Evolutionary conservation across 2,797 vertebrate species (phyloP).

Genomic region (Sus cebifrons): DNA sequence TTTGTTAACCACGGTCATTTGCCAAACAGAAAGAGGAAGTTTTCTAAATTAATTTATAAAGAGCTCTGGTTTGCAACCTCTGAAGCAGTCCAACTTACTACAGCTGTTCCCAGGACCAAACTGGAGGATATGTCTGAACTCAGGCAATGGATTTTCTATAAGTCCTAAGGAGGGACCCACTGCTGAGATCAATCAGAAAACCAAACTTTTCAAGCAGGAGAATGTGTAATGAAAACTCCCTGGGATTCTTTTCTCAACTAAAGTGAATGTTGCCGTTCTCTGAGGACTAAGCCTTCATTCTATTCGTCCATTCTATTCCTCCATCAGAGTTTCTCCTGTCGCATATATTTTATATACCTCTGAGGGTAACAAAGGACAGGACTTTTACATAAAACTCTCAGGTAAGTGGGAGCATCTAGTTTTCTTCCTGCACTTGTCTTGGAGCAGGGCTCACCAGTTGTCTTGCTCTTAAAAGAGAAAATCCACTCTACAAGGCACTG

Average conservation of each 20-base stretch:
- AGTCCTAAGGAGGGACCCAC: fast-evolving
- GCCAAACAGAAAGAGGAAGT: constrained; percentile 59
- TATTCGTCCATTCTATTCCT: no score
- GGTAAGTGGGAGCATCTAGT: fast-evolving
- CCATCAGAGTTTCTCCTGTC: fast-evolving
- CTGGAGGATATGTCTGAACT: background rate
- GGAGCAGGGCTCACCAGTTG: background rate
- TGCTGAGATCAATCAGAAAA: background rate
- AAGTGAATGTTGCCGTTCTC: fast-evolving
- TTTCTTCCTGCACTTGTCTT: background rate
- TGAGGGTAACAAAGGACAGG: fast-evolving
- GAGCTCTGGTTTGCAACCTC: background rate
- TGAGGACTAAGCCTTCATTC: fast-evolving
- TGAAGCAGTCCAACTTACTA: background rate
- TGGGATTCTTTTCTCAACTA: background rate
- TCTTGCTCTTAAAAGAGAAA: background rate
- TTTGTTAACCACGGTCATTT: background rate
- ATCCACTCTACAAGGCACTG: background rate
- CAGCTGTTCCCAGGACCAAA: background rate
- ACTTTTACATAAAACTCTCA: fast-evolving
- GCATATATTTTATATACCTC: fast-evolving
- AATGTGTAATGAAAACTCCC: background rate
- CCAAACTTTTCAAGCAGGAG: no score
- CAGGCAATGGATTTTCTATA: background rate
- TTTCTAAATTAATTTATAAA: constrained; percentile 4